These are phyloP conservation scores for Galleria mellonella DNA, from an alignment of 1,140 invertebrate species.

Conservation along the genomic window DNA sequence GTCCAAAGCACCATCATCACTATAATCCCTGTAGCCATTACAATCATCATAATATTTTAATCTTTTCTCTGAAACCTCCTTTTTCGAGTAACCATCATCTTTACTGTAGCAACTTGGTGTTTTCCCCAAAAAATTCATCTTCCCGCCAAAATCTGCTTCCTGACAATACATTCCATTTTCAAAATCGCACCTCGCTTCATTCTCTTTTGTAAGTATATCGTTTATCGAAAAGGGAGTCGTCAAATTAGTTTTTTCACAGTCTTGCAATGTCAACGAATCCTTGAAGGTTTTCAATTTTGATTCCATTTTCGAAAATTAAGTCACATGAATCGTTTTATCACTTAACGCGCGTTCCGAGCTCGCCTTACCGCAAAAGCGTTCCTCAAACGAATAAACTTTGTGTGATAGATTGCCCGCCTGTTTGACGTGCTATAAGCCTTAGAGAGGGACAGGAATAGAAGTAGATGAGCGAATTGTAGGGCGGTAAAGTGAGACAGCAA, in stretches of 20 bases:
- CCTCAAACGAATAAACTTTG: conserved; percentile 70
- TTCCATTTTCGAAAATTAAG: conserved; percentile 52
- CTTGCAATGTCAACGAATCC: conserved; percentile 43
- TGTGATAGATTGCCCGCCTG: conserved; percentile 64
- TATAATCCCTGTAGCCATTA: conserved; percentile 41
- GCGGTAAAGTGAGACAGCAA: conserved; percentile 27
- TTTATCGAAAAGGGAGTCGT: conserved; percentile 85
- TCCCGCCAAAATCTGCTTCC: conserved; percentile 35
- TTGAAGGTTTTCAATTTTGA: conserved; percentile 53
- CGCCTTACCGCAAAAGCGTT: conserved; percentile 64
- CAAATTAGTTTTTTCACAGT: conserved; percentile 58
- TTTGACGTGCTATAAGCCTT: conserved; percentile 54
- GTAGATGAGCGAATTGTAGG: not conserved
- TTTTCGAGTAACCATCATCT: conserved; percentile 36
- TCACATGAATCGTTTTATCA: conserved; percentile 28
- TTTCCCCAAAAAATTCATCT: conserved; percentile 44
- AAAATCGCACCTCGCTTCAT: conserved; percentile 56
- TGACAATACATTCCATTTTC: conserved; percentile 55
- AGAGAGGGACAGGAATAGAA: conserved; percentile 36
- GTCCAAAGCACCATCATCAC: conserved; percentile 54
- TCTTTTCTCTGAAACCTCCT: conserved; percentile 39
- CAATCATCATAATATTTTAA: conserved; percentile 64
- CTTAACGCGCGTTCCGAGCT: conserved; percentile 33
- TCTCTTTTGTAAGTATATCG: conserved; percentile 80
- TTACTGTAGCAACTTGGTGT: conserved; percentile 29